These are phyloP conservation scores for Acheta domesticus DNA, from an alignment of 2,888 invertebrate genomes.

Conservation along the genomic window DNA sequence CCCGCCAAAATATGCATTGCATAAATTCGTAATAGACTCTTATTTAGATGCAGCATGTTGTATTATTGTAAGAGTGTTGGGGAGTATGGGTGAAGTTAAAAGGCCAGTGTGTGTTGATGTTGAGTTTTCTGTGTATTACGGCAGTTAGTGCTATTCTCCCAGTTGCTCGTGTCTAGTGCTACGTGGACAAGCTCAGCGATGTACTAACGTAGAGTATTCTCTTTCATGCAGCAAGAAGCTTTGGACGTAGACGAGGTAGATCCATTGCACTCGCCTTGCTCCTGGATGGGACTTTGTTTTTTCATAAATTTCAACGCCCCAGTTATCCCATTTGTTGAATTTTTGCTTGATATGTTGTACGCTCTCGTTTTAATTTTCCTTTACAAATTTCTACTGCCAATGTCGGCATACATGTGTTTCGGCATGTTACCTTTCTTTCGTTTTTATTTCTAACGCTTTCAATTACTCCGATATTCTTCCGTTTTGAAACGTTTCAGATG, in stretches of 20 bases:
- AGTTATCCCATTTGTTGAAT: background rate
- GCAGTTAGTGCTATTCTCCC: background rate
- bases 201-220: conserved; percentile 31
- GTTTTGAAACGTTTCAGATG: background rate
- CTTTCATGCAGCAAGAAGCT: conserved; percentile 36
- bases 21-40: background rate
- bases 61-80: background rate
- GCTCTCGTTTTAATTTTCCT: background rate
- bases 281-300: conserved; percentile 7
- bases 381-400: background rate
- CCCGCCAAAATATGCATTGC: background rate
- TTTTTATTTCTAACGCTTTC: background rate
- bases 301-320: background rate
- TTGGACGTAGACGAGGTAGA: conserved; percentile 36
- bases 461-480: conserved; percentile 5
- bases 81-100: background rate
- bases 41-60: conserved; percentile 18
- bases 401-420: background rate
- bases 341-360: conserved; percentile 18
- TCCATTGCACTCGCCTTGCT: conserved; percentile 26
- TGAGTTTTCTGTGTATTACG: background rate
- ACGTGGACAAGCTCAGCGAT: conserved; percentile 19
- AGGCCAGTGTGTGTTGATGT: background rate
- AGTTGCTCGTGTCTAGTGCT: conserved; percentile 18
- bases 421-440: background rate